Base-by-base conservation (phyloP, 2,888 invertebrate species). In the Lasioglossum calceatum region DNA sequence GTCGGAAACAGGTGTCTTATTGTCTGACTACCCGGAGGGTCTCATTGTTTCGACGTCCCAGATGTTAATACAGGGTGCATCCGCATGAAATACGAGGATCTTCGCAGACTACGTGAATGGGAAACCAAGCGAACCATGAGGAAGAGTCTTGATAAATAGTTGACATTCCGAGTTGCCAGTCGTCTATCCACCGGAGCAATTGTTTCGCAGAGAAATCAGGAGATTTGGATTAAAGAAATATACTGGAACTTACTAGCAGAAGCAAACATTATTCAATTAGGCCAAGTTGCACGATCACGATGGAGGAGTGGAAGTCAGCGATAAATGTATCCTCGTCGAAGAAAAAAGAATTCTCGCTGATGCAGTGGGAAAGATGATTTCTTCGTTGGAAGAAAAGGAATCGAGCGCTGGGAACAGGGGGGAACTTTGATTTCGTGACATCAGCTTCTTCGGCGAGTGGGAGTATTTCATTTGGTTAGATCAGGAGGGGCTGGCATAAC, bases 361-460 rank as follows among this genome's bases (percentile, higher is more conserved):
- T 85, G 79, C 81, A 27, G 77, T 79, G n/a, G 77, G 47, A 86
- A 86, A 80, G 67, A 79, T 75, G 88, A 77, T 80, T 82, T 82
- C 84, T 86, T 88, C 81, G 79, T 88, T 85, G 76, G 73, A 80
- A 61, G 42, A 39, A 16, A 82, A 75, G 73, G 61, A 36, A 58
- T 19, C 39, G 36, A 10, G 39, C 10, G 70, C n/a, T 32, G 50
- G 12, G 14, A 1, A 10, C 71, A 58, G 44, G 82, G 81, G 83
- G 81, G 87, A 81, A 77, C 79, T 84, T 88, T 89, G 90, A 90
- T 90, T 84, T 85, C 88, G 88, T 87, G 88, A 83, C 88, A 88
- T 88, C 88, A 88, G 88, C 88, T 88, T 39, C 82, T 88, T 87
- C 84, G 61, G 74, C 82, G 44, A 84, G 86, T 70, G 58, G 76